Conservation (phyloP, 2,797 vertebrate species). For the Oryzias sinensis region DNA sequence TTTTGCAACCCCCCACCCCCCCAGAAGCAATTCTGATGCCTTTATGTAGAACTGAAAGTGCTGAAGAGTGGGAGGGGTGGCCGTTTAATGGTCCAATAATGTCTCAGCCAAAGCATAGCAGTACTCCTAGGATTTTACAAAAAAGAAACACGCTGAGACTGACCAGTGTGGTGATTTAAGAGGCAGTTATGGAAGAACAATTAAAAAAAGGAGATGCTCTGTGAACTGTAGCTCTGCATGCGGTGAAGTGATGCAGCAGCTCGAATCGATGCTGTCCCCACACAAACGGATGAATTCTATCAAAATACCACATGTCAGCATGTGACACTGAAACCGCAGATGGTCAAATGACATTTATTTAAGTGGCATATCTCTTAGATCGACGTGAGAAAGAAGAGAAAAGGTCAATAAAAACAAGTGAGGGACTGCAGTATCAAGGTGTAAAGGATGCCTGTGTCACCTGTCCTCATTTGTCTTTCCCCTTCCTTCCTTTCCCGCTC, state of each 20-base stretch:
- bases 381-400: slow-evolving; percentile 41
- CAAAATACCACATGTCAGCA: slow-evolving; percentile 63
- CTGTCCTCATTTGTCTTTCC: slow-evolving; percentile 49
- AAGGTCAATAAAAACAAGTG: slow-evolving; percentile 65
- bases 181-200: slow-evolving; percentile 53
- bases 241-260: slow-evolving; percentile 20
- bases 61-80: slow-evolving; percentile 72
- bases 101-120: slow-evolving; percentile 72
- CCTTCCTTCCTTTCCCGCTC: slow-evolving; percentile 8
- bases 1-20: slow-evolving; percentile 59
- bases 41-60: slow-evolving; percentile 80
- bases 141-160: slow-evolving; percentile 54
- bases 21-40: slow-evolving; percentile 77
- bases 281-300: slow-evolving; percentile 38
- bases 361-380: slow-evolving; percentile 49
- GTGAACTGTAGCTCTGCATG: slow-evolving; percentile 25
- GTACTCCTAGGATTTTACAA: slow-evolving; percentile 70
- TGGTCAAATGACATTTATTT: slow-evolving; percentile 63
- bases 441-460: slow-evolving; percentile 56
- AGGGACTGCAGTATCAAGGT: slow-evolving; percentile 31
- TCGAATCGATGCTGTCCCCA: slow-evolving; percentile 4
- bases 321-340: slow-evolving; percentile 46
- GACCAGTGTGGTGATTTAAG: slow-evolving; percentile 68
- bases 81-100: slow-evolving; percentile 81
- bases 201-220: slow-evolving; percentile 40